Percentiles rank a stretch among this genome's conserved stretches.
phyloP scores from a whole-genome alignment of 2,797 vertebrate genomes.

The Mus minutoides region DNA sequence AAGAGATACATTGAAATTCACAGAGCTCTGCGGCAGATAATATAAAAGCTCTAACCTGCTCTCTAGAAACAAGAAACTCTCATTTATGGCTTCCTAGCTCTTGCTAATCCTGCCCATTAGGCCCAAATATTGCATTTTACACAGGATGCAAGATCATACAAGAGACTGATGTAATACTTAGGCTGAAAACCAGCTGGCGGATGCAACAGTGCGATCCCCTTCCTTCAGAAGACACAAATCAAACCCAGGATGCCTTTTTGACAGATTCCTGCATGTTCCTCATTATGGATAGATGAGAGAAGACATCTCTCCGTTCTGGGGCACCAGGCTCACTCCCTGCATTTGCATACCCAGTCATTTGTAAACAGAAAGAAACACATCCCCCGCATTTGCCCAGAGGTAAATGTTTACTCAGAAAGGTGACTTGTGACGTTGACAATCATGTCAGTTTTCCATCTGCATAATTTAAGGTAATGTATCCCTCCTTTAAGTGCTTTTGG shows the following conservation, averaged over 20 bases:
- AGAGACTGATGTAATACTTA: slow-evolving; percentile 80
- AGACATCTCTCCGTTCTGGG: slow-evolving; percentile 74
- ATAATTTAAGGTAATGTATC: slow-evolving; percentile 77
- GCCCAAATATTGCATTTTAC: slow-evolving; percentile 81
- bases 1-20: slow-evolving; percentile 83
- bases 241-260: slow-evolving; percentile 75
- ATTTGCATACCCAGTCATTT: slow-evolving; percentile 81
- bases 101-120: slow-evolving; percentile 82
- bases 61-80: slow-evolving; percentile 82
- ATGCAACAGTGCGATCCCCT: slow-evolving; percentile 79
- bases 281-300: slow-evolving; percentile 80
- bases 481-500: slow-evolving; percentile 69
- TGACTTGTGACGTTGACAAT: slow-evolving; percentile 73
- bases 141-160: slow-evolving; percentile 80
- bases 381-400: slow-evolving; percentile 61
- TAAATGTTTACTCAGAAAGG: slow-evolving; percentile 72
- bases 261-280: slow-evolving; percentile 80
- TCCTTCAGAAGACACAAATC: slow-evolving; percentile 80
- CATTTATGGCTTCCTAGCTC: slow-evolving; percentile 80
- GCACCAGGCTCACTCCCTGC: slow-evolving; percentile 70
- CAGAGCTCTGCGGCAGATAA: slow-evolving; percentile 69
- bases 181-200: slow-evolving; percentile 81
- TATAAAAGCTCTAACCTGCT: slow-evolving; percentile 82
- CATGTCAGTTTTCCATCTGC: slow-evolving; percentile 62
- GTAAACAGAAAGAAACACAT: slow-evolving; percentile 68